phyloP scores from a whole-genome alignment of 2,113 vertebrate genomes.

The Corythoichthys haematopterus region DNA sequence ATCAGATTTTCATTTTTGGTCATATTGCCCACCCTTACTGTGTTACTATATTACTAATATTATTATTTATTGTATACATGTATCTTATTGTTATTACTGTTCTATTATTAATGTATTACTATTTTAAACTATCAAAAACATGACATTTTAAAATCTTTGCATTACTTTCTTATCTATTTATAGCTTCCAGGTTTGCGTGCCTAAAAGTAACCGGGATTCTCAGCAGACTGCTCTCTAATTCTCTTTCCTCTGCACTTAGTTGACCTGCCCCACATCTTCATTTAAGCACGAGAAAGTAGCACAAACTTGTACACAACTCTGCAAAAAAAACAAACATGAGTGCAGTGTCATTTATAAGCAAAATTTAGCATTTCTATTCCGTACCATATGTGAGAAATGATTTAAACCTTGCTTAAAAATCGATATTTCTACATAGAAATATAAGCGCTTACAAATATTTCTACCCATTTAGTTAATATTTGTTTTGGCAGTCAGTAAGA shows the following conservation, averaged over 20 bases:
- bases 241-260: constrained; percentile 12
- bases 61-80: too few relatives aligned
- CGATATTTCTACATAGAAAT: not conserved
- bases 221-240: constrained; percentile 53
- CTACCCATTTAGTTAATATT: constrained; percentile 8
- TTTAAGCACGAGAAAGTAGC: constrained; percentile 3
- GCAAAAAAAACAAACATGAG: not conserved
- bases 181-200: constrained; percentile 15
- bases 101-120: too few relatives aligned
- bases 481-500: too few relatives aligned
- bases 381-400: not conserved
- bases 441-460: constrained; percentile 8
- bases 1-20: too few relatives aligned
- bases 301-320: not conserved
- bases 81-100: too few relatives aligned
- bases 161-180: constrained; percentile 2
- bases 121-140: not conserved
- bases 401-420: not conserved
- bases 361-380: too few relatives aligned
- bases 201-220: constrained; percentile 45
- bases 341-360: not conserved
- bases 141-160: not conserved
- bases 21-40: too few relatives aligned
- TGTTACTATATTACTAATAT: too few relatives aligned
- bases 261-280: constrained; percentile 54